These are phyloP conservation scores for Calosoma granatense DNA, from an alignment of 1,140 invertebrate species.

Conservation along the genomic window DNA sequence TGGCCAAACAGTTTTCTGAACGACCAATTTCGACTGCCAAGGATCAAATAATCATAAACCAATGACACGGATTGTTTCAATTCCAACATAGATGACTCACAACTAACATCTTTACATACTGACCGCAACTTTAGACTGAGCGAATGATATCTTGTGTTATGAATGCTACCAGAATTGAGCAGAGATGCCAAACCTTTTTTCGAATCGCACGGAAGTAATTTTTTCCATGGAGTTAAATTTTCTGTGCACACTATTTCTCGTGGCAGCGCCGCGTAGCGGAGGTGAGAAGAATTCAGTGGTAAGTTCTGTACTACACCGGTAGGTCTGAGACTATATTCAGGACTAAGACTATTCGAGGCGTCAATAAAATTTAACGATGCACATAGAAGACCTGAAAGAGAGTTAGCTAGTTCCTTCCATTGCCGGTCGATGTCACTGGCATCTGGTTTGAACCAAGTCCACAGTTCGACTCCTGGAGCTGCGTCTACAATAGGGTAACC, in stretches of 20 bases:
- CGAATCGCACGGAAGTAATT: conserved; percentile 85
- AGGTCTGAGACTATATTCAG: conserved; percentile 73
- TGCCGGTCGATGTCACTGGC: conserved; percentile 56
- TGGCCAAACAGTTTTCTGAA: conserved; percentile 77
- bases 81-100: conserved; percentile 57
- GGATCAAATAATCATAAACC: conserved; percentile 66
- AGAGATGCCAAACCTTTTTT: conserved; percentile 76
- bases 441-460: conserved; percentile 72
- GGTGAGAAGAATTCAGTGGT: conserved; percentile 42
- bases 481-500: conserved; percentile 81
- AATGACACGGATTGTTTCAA: conserved; percentile 74
- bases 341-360: conserved; percentile 73
- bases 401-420: conserved; percentile 81
- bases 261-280: conserved; percentile 81
- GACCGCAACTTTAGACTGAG: conserved; percentile 75
- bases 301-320: conserved; percentile 48
- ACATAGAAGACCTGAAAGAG: conserved; percentile 88
- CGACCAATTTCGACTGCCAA: conserved; percentile 68
- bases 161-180: conserved; percentile 82
- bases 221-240: conserved; percentile 97
- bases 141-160: conserved; percentile 91
- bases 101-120: conserved; percentile 56
- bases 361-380: conserved; percentile 95
- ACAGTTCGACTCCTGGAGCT: conserved; percentile 85
- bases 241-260: conserved; percentile 96